Evolutionary conservation across 2,797 vertebrate genomes (phyloP).

Genomic region (Scolopax bukidnonensis): DNA sequence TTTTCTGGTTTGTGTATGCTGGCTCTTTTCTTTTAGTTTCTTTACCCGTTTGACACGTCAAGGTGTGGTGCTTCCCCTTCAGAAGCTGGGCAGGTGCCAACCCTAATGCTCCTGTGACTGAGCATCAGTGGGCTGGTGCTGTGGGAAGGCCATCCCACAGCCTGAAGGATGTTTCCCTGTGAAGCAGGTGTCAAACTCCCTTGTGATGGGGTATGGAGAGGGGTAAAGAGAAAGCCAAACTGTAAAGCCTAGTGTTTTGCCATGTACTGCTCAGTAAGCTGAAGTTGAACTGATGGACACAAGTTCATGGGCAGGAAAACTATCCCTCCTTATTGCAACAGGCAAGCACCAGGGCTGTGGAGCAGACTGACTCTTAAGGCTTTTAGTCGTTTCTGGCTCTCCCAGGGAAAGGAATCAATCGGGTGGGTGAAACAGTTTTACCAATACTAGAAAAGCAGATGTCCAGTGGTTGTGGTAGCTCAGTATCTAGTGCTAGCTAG

Average conservation of each 20-base stretch:
- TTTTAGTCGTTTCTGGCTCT: neutral
- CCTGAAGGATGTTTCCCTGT: neutral
- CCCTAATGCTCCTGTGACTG: neutral
- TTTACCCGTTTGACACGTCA: neutral
- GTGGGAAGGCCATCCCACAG: neutral
- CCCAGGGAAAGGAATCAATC: neutral
- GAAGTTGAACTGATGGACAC: neutral
- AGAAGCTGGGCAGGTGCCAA: neutral
- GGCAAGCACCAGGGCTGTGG: neutral
- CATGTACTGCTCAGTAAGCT: neutral
- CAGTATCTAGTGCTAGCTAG: neutral
- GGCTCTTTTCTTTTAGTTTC: neutral
- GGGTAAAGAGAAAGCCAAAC: neutral
- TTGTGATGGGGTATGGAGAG: neutral
- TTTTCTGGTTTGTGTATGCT: neutral
- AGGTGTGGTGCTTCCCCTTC: neutral
- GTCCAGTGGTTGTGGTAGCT: neutral
- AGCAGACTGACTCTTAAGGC: neutral
- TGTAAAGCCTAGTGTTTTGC: neutral
- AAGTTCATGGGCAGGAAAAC: neutral
- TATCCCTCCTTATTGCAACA: neutral
- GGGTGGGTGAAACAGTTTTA: neutral
- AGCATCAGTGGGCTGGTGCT: neutral
- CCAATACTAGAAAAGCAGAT: neutral
- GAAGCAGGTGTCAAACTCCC: neutral